phyloP scores from a whole-genome alignment of 2,797 vertebrate species.

The Pteropus rufus region DNA sequence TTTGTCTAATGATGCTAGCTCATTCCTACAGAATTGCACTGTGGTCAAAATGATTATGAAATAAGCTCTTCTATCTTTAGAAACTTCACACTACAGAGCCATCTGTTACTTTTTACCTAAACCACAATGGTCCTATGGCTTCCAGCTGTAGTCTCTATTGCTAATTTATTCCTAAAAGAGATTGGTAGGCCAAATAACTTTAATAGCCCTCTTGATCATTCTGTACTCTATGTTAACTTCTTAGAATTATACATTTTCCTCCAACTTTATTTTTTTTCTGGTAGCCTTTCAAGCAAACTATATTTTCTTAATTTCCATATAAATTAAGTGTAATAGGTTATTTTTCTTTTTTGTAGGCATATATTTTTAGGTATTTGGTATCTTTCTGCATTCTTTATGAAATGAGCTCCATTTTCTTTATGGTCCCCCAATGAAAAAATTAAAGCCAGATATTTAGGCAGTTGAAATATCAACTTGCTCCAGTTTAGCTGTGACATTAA shows the following conservation, averaged over 20 bases:
- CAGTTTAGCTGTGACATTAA: background rate
- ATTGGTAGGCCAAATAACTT: background rate
- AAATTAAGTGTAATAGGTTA: background rate
- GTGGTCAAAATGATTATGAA: background rate
- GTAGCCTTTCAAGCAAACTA: background rate
- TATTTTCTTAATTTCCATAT: background rate
- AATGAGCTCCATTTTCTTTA: background rate
- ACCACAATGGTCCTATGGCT: background rate
- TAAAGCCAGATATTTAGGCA: background rate
- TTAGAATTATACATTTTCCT: background rate
- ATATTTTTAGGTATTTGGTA: background rate
- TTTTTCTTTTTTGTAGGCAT: background rate
- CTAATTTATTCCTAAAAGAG: background rate
- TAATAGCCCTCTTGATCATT: background rate
- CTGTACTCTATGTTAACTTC: background rate
- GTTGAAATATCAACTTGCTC: background rate
- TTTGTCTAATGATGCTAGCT: background rate
- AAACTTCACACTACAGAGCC: background rate
- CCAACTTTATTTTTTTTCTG: background rate
- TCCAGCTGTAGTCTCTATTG: background rate
- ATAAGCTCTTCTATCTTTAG: background rate
- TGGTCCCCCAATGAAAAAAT: background rate
- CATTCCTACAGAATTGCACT: background rate
- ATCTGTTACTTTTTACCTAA: conserved; percentile 30
- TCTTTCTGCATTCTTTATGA: background rate